Evolutionary conservation across 2,797 vertebrate species (phyloP), one percentile per base, ranked within the genome.

Genomic region (Lithobates pipiens): DNA sequence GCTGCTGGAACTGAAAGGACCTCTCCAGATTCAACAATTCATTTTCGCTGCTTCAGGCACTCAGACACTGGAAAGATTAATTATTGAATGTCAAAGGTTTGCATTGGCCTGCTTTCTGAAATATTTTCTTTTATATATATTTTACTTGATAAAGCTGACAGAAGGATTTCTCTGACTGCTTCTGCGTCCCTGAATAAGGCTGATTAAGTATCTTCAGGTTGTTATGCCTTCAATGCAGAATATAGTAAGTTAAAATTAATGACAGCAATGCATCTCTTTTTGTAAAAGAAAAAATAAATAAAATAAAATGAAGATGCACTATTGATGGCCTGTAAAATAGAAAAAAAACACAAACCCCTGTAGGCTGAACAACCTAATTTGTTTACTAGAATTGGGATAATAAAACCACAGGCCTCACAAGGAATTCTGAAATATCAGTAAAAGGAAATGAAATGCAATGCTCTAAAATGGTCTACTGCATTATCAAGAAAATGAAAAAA

Each of bases 61-160:
- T 42, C 10, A 90, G 85, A 50, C 77, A 77, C 74, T 23, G 74
- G n/a, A 77, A 86, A 84, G 13, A 89, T 29, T 84, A 32, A 80
- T 71, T 54, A 85, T 11, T 88, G 75, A 63, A 83, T 50, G 88
- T 15, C 50, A 90, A 42, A 65, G 86, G 5, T 2, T 1, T 44
- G 27, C 63, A 86, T 88, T 86, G 18, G 42, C 0, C 83, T 71
- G 61, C 18, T 80, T 80, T 85, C 57, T 68, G 77, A 68, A 85
- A 85, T 57, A 73, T 73, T 74, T 73, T 25, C 76, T 67, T 84
- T 70, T 84, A 54, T 70, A 76, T 80, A 88, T 0, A 7, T 73
- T 57, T 70, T 16, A 82, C 61, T 80, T 85, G 84, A 86, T 80
- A 0, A 88, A 2, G 0, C 2, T 5, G 32, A 71, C 16, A 74